Evolutionary conservation across 2,888 invertebrate species (phyloP), one percentile per base, ranked within the genome.

Genomic region (Rhopalosiphum nymphaeae): DNA sequence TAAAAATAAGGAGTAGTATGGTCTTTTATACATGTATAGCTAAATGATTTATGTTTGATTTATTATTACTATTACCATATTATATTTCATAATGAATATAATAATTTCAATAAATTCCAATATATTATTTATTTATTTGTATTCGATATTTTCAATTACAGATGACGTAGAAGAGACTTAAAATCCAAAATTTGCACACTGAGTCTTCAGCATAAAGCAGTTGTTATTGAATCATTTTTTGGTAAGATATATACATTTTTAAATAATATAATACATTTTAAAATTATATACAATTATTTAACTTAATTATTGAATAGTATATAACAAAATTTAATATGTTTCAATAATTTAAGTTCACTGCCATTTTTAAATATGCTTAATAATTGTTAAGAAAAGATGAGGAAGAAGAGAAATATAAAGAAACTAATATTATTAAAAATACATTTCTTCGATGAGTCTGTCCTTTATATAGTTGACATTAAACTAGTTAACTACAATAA

Each of bases 161-260:
- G 91, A 91, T 84, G 5, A 91, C 1, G 53, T 13, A 53, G 91
- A n/a, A 53, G 26, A 84, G 26, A 84, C 0, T 84, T 13, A 29
- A 78, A 53, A 42, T 25, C 10, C 16, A 13, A 78, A 36, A 9
- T 36, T 1, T 21, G 9, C 78, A 21, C 9, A 7, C 1, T 4
- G 56, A 53, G 49, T 42, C 7, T 78, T 36, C 36, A 49, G 21
- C 11, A 42, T 42, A 84, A 26, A 53, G 53, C n/a, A 53, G 29
- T 84, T 16, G 29, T 84, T 16, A 67, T 91, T 84, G 42, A 91
- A 91, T 56, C 1, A 29, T 84, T 84, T 53, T 21, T 53, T n/a
- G 91, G 91, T 91, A 42, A 91, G 91, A 29, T 4, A 78, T 36
- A 13, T 16, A 13, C 26, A 36, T 67, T 89, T 85, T 42, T 85